Percentiles rank a stretch among this genome's conserved stretches.
Evolutionary conservation across 2,113 vertebrate species (phyloP).

Genomic region (Apeltes quadracus): DNA sequence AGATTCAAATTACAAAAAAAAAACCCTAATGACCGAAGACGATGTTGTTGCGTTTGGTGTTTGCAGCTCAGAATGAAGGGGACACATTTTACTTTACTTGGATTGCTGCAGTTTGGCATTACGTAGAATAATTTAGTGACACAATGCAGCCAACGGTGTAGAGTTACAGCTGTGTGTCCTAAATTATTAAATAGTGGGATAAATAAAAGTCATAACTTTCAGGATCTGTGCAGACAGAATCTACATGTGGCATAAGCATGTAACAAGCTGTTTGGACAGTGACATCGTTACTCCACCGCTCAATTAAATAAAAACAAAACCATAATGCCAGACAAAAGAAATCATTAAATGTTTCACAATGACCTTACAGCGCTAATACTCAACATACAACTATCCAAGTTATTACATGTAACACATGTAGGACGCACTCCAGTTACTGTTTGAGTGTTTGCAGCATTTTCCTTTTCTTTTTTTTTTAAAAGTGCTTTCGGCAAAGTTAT

Average conservation of each 20-base stretch:
- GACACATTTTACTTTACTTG: not conserved
- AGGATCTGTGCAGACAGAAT: not conserved
- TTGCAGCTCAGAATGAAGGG: not conserved
- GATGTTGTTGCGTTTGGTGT: slow-evolving; percentile 20
- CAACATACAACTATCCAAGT: slow-evolving; percentile 21
- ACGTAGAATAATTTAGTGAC: not conserved
- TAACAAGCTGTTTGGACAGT: not conserved
- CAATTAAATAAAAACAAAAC: not conserved
- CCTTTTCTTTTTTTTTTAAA: slow-evolving; percentile 31
- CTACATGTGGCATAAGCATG: not conserved
- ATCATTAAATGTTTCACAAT: slow-evolving; percentile 15
- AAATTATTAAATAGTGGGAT: not conserved
- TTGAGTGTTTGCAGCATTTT: slow-evolving; percentile 47
- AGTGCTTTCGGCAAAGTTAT: slow-evolving; percentile 52
- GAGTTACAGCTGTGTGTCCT: not conserved
- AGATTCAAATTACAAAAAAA: slow-evolving; percentile 17
- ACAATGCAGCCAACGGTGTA: not conserved
- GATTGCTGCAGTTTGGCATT: slow-evolving; percentile 22
- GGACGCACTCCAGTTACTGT: not conserved
- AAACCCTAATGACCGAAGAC: slow-evolving; percentile 47
- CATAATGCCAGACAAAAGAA: not conserved
- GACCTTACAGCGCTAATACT: slow-evolving; percentile 7
- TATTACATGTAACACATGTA: slow-evolving; percentile 23
- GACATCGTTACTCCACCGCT: not conserved
- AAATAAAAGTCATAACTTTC: not conserved